These are phyloP conservation scores for Acanthosoma haemorrhoidale DNA, from an alignment of 2,888 invertebrate species.

Conservation along the genomic window DNA sequence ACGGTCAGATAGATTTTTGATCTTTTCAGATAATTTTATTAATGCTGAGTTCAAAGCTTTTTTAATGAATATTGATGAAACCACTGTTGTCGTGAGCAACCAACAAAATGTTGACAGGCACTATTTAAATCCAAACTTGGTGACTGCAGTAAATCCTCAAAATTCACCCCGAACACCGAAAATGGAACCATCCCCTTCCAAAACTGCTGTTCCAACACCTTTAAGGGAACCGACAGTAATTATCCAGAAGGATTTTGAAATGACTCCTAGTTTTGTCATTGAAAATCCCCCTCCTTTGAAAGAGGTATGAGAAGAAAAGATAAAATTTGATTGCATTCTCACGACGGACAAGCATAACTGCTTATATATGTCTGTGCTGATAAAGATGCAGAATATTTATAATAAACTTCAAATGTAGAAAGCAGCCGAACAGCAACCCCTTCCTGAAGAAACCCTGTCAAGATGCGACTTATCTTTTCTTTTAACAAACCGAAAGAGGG, in stretches of 20 bases:
- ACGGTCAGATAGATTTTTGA: conserved; percentile 69
- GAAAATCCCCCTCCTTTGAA: conserved; percentile 92
- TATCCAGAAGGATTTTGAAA: conserved; percentile 81
- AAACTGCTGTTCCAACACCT: conserved; percentile 17
- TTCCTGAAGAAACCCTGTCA: neutral
- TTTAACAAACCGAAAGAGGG: conserved; percentile 76
- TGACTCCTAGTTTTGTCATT: conserved; percentile 96
- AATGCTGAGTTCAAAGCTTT: conserved; percentile 74
- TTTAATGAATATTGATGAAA: conserved; percentile 53
- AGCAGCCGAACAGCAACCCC: neutral
- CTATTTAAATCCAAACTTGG: conserved; percentile 80
- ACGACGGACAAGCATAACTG: conserved; percentile 68
- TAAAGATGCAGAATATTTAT: conserved; percentile 23
- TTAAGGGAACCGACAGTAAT: conserved; percentile 65
- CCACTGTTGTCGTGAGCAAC: conserved; percentile 20
- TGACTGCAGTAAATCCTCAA: conserved; percentile 49
- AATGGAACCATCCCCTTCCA: conserved; percentile 28
- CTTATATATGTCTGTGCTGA: conserved; percentile 59
- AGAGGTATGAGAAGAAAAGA: conserved; percentile 73
- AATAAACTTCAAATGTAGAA: conserved; percentile 30
- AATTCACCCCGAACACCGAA: conserved; percentile 28
- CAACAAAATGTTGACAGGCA: conserved; percentile 49
- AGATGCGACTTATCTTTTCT: conserved; percentile 70
- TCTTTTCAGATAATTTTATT: conserved; percentile 66
- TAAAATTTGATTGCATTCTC: conserved; percentile 82